phyloP scores from a whole-genome alignment of 64 coral and sea anemone genomes.

The Catalaphyllia jardinei region DNA sequence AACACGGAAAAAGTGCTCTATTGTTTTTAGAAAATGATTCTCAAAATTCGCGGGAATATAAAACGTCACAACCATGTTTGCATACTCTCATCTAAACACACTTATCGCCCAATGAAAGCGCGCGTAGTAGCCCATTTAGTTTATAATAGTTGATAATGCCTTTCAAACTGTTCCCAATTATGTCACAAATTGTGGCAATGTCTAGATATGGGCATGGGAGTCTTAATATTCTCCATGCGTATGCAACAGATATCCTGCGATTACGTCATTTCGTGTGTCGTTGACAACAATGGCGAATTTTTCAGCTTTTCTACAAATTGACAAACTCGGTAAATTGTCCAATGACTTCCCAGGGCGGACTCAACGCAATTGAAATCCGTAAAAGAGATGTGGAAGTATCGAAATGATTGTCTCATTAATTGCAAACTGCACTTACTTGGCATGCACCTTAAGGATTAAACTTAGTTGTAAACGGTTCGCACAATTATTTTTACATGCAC shows the following conservation, averaged over 20 bases:
- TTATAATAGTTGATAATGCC: no score
- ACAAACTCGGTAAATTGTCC: not conserved
- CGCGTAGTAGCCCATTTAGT: no score
- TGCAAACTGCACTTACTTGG: slow-evolving; percentile 11
- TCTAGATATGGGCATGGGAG: not conserved
- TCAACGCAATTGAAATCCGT: not conserved
- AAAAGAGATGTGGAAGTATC: slow-evolving; percentile 13
- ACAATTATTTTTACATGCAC: not conserved
- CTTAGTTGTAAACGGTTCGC: not conserved
- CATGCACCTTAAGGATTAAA: slow-evolving; percentile 6
- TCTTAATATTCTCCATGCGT: not conserved
- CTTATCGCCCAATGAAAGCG: no score
- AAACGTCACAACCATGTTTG: no score
- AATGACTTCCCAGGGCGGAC: not conserved
- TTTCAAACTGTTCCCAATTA: no score
- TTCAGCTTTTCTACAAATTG: slow-evolving; percentile 32
- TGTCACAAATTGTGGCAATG: not conserved
- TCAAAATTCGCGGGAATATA: no score
- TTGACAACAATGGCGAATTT: slow-evolving; percentile 17
- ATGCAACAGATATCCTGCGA: not conserved
- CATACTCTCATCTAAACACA: no score
- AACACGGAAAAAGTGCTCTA: no score
- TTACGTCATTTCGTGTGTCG: slow-evolving; percentile 3
- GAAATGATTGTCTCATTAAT: slow-evolving; percentile 15
- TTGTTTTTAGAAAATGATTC: no score